phyloP scores from a whole-genome alignment of 1,140 invertebrate species.

The Diorhabda sublineata region DNA sequence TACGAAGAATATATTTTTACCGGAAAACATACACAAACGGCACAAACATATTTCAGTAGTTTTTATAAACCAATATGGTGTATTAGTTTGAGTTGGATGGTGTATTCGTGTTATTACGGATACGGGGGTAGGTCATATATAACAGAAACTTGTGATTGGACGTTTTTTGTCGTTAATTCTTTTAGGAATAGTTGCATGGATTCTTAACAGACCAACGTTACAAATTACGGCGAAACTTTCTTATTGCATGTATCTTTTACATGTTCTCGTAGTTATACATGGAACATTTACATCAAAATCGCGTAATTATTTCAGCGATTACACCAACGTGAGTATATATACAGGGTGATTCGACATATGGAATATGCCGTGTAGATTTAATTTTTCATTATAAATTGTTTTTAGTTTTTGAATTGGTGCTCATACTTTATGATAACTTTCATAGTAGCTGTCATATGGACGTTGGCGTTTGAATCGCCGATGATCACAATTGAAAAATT shows the following conservation, averaged over 20 bases:
- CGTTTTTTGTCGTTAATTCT: neutral
- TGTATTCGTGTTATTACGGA: slow-evolving; percentile 34
- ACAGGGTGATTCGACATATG: too few relatives aligned
- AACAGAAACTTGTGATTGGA: too few relatives aligned
- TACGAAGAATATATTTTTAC: slow-evolving; percentile 25
- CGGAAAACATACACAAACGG: slow-evolving; percentile 13
- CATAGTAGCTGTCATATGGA: slow-evolving; percentile 19
- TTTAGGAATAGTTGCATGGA: slow-evolving; percentile 34
- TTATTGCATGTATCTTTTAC: slow-evolving; percentile 37
- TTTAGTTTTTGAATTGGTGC: slow-evolving; percentile 27
- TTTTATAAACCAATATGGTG: slow-evolving; percentile 34
- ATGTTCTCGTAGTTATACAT: slow-evolving; percentile 22
- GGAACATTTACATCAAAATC: slow-evolving; percentile 16
- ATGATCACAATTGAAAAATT: slow-evolving; percentile 25
- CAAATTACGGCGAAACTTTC: slow-evolving; percentile 33
- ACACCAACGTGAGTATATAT: slow-evolving; percentile 18
- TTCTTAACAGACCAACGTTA: slow-evolving; percentile 30
- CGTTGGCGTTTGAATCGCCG: slow-evolving; percentile 29
- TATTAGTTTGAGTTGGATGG: slow-evolving; percentile 33
- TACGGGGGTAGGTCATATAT: slow-evolving; percentile 30
- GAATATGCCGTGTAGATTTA: too few relatives aligned
- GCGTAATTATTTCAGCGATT: slow-evolving; percentile 20
- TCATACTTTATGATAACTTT: slow-evolving; percentile 22
- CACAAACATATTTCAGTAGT: slow-evolving; percentile 18
- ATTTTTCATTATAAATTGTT: neutral